Evolutionary conservation across 1,140 invertebrate genomes (phyloP).

Genomic region (Cephus cinctus): DNA sequence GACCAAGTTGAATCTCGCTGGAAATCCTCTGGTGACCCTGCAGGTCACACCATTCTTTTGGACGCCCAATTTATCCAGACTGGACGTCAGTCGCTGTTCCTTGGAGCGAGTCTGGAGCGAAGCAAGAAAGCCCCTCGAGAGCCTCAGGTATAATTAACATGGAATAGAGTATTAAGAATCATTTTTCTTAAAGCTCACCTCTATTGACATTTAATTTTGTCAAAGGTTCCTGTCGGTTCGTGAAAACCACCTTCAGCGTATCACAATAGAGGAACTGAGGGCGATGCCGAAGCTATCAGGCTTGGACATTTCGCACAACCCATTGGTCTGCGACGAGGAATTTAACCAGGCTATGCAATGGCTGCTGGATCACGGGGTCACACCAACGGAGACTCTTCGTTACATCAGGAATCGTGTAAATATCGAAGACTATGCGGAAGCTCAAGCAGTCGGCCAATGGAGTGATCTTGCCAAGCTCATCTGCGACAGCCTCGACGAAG

Average conservation of each 20-base stretch:
- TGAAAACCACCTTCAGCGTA: constrained; percentile 39
- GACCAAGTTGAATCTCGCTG: constrained; percentile 66
- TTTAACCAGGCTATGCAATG: constrained; percentile 49
- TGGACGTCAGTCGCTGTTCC: constrained; percentile 68
- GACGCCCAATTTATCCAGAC: constrained; percentile 54
- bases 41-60: constrained; percentile 66
- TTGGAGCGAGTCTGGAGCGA: constrained; percentile 66
- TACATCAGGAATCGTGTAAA: constrained; percentile 19
- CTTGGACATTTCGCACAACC: constrained; percentile 50
- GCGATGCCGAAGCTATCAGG: constrained; percentile 45
- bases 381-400: constrained; percentile 34
- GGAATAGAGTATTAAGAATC: not conserved
- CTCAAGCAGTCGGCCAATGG: constrained; percentile 39
- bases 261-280: constrained; percentile 47
- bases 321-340: constrained; percentile 48
- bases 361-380: constrained; percentile 45
- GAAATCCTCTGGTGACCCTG: constrained; percentile 66
- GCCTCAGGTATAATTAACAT: constrained; percentile 10
- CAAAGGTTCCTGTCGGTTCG: constrained; percentile 44
- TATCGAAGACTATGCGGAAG: constrained; percentile 22
- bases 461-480: constrained; percentile 40
- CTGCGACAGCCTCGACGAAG: constrained; percentile 36
- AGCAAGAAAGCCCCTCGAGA: constrained; percentile 32
- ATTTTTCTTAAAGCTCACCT: constrained; percentile 10
- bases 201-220: not conserved